Evolutionary conservation across 2,797 vertebrate species (phyloP).

Genomic region (Anguilla marmorata): DNA sequence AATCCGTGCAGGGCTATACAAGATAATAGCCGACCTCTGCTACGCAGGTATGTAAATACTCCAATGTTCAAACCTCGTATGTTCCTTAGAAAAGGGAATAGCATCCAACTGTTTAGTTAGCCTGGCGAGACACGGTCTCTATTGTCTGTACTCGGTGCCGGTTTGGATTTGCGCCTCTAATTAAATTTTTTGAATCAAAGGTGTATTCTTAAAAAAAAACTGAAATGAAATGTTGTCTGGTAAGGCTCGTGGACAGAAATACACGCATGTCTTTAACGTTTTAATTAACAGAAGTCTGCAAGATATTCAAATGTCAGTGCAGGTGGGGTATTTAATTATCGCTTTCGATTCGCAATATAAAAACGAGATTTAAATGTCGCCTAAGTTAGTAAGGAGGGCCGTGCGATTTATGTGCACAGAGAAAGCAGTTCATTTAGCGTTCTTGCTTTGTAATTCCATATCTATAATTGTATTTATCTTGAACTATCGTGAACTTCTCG

Average conservation of each 20-base stretch:
- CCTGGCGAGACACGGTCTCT: neutral
- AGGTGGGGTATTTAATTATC: neutral
- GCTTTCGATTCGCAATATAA: neutral
- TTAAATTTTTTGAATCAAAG: neutral
- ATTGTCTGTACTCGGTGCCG: neutral
- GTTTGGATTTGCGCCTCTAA: neutral
- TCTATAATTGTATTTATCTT: neutral
- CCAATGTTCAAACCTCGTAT: neutral
- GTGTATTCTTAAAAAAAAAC: slow-evolving; percentile 1
- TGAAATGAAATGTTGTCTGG: neutral
- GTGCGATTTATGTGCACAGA: neutral
- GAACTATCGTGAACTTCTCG: neutral
- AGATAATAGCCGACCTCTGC: slow-evolving; percentile 55
- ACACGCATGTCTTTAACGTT: neutral
- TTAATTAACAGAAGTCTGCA: neutral
- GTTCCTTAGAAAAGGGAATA: neutral
- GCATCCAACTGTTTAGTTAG: neutral
- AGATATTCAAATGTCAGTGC: neutral
- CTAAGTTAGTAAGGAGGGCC: neutral
- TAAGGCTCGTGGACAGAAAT: neutral
- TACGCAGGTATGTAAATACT: slow-evolving; percentile 81
- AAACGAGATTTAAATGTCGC: neutral
- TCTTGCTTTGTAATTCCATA: neutral
- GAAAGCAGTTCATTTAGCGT: no score
- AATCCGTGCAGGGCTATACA: slow-evolving; percentile 68